Evolutionary conservation across 2,888 invertebrate species (phyloP).

Genomic region (Furcula furcula): DNA sequence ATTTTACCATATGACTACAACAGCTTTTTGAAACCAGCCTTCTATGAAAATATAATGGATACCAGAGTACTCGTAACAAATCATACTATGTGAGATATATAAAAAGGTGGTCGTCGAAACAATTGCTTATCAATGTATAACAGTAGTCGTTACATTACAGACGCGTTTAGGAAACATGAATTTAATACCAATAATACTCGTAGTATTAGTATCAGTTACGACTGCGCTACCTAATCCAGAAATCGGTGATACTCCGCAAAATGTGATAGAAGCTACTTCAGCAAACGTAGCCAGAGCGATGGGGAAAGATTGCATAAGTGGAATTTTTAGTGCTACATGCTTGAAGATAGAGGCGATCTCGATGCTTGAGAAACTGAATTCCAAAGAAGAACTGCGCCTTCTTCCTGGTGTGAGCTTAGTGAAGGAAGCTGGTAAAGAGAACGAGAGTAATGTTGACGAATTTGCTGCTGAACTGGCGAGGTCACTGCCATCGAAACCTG

Average conservation of each 20-base stretch:
- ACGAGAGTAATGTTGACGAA: slow-evolving; percentile 84
- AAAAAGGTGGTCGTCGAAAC: slow-evolving; percentile 65
- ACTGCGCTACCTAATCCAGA: slow-evolving; percentile 63
- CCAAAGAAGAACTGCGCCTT: slow-evolving; percentile 63
- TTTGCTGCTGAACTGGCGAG: slow-evolving; percentile 88
- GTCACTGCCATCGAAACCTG: slow-evolving; percentile 88
- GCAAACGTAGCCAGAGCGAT: slow-evolving; percentile 51
- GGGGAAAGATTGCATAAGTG: slow-evolving; percentile 63
- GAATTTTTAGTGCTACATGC: slow-evolving; percentile 68
- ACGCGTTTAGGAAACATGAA: slow-evolving; percentile 55
- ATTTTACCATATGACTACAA: slow-evolving; percentile 18
- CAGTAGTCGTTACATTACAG: slow-evolving; percentile 52
- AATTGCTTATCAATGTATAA: slow-evolving; percentile 69
- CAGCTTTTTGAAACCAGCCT: slow-evolving; percentile 69
- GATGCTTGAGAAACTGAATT: slow-evolving; percentile 61
- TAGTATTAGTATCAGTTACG: slow-evolving; percentile 37
- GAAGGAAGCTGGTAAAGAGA: slow-evolving; percentile 77
- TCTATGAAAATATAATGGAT: slow-evolving; percentile 79
- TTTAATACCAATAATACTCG: slow-evolving; percentile 42
- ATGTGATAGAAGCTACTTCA: slow-evolving; percentile 41
- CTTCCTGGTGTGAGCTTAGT: slow-evolving; percentile 84
- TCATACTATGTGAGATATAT: slow-evolving; percentile 73
- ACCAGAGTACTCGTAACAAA: slow-evolving; percentile 58
- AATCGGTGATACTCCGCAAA: slow-evolving; percentile 30
- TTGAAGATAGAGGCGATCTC: slow-evolving; percentile 72